These are phyloP conservation scores for Melinopterus prodromus DNA, from an alignment of 2,888 invertebrate species.

Conservation along the genomic window DNA sequence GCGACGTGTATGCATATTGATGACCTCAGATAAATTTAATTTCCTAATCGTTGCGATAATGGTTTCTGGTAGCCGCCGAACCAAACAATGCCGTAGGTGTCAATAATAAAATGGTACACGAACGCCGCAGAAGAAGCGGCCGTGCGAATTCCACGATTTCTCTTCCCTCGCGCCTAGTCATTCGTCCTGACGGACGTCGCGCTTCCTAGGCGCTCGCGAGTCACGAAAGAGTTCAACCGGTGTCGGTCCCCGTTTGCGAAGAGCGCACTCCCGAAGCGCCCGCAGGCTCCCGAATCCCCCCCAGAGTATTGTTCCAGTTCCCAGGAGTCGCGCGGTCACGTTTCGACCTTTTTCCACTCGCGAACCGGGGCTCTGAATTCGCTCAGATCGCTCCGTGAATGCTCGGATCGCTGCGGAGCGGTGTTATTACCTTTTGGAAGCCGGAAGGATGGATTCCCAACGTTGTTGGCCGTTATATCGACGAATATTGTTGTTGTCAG, in stretches of 20 bases:
- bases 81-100: constrained; percentile 4
- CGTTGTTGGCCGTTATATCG: background rate
- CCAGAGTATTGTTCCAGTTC: constrained; percentile 57
- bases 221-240: constrained; percentile 32
- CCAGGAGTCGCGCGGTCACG: constrained; percentile 47
- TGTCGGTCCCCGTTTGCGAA: constrained; percentile 4
- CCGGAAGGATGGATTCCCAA: constrained; percentile 9
- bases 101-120: background rate
- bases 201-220: background rate
- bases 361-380: constrained; percentile 4
- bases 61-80: background rate
- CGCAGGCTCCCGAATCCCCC: constrained; percentile 52
- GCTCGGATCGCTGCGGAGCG: background rate
- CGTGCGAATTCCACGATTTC: background rate
- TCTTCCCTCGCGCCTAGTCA: background rate
- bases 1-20: background rate
- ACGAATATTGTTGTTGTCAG: background rate
- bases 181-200: background rate
- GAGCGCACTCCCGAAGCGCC: constrained; percentile 47
- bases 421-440: constrained; percentile 8
- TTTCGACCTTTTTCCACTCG: constrained; percentile 31
- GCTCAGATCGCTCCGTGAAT: background rate
- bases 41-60: background rate
- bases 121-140: background rate
- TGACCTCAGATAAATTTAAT: background rate